phyloP scores from a whole-genome alignment of 92 coral and sea anemone species.

The Meandrina meandrites region DNA sequence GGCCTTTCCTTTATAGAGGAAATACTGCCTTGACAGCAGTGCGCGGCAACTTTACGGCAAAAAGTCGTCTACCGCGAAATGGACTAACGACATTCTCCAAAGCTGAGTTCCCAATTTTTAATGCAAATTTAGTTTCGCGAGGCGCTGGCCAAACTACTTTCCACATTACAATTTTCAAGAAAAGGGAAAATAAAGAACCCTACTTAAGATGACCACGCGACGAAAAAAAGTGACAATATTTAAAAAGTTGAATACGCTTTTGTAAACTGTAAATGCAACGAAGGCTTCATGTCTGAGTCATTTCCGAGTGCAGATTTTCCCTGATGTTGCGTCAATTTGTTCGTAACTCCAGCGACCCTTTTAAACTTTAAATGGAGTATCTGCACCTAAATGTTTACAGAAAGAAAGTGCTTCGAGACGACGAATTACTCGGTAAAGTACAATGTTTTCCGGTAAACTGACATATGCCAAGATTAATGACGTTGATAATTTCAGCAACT shows the following conservation, averaged over 20 bases:
- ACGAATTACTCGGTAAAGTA: neutral
- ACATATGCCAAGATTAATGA: neutral
- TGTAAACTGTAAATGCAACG: neutral
- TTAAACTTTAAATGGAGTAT: neutral
- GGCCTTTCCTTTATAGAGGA: too few relatives aligned
- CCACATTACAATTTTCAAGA: neutral
- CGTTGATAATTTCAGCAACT: neutral
- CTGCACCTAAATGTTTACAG: neutral
- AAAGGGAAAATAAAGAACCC: neutral
- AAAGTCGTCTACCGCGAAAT: too few relatives aligned
- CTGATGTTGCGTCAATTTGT: neutral
- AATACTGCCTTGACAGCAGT: too few relatives aligned
- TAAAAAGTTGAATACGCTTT: neutral
- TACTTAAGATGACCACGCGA: neutral
- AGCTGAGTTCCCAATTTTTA: too few relatives aligned
- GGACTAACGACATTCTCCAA: too few relatives aligned
- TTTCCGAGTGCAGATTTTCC: neutral
- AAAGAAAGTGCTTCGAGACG: neutral
- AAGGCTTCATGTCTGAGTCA: neutral
- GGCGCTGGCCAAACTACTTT: neutral
- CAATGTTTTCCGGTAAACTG: conserved; percentile 19
- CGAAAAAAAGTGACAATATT: neutral
- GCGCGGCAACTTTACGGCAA: too few relatives aligned
- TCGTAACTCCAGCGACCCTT: neutral
- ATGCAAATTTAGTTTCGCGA: neutral